A percentile compares a stretch with the other conserved stretches of the same genome.
Evolutionary conservation across 2,888 invertebrate species (phyloP).

Genomic region (Xestoiulus laeticollis): DNA sequence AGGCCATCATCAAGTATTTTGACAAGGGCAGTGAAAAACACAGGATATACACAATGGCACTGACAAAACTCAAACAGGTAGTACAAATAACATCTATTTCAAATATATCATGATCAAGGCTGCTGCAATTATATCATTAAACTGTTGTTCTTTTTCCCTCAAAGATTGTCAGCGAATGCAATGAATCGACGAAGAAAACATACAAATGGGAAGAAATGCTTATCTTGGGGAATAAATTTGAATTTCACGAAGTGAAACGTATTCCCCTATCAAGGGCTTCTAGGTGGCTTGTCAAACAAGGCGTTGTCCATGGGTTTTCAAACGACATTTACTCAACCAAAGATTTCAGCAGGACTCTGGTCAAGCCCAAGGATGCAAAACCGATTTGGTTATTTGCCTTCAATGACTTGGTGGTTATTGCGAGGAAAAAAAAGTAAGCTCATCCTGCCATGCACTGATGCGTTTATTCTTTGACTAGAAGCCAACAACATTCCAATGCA

Average conservation of each 20-base stretch:
- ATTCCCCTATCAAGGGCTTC: conserved; percentile 11
- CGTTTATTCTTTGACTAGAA: neutral
- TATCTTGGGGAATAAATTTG: conserved; percentile 45
- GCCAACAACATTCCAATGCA: neutral
- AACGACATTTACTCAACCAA: conserved; percentile 36
- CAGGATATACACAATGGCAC: neutral
- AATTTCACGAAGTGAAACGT: conserved; percentile 35
- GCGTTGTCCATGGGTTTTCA: conserved; percentile 22
- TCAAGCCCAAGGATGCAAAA: neutral
- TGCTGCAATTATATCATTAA: neutral
- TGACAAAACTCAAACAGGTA: conserved; percentile 34
- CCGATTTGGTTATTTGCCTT: conserved; percentile 45
- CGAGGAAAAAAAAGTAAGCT: conserved; percentile 48
- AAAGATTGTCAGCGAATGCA: conserved; percentile 34
- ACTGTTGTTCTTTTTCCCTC: neutral
- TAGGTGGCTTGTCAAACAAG: conserved; percentile 44
- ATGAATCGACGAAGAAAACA: conserved; percentile 44
- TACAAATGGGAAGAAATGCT: conserved; percentile 49
- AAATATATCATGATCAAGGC: neutral
- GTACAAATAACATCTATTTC: neutral
- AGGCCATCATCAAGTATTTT: conserved; percentile 44
- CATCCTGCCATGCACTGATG: neutral
- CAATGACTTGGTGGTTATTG: conserved; percentile 50
- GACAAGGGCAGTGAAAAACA: conserved; percentile 28
- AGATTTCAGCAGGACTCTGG: neutral